A percentile compares a stretch with the other conserved stretches of the same genome.
These are phyloP conservation scores for Polypedilum vanderplanki DNA, from an alignment of 1,140 invertebrate species.

Conservation along the genomic window DNA sequence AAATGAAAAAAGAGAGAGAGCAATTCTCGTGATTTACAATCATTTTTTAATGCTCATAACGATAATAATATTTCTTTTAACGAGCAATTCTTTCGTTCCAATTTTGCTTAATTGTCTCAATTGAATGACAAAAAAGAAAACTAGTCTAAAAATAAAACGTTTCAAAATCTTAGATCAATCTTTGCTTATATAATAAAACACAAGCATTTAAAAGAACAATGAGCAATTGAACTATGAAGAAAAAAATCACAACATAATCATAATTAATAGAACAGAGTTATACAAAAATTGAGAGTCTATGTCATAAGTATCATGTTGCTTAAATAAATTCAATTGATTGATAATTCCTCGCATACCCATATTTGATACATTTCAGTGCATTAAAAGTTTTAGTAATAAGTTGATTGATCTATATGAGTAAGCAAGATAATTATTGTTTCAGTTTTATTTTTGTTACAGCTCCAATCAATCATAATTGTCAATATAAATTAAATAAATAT, in stretches of 20 bases:
- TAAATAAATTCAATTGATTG: slow-evolving; percentile 14
- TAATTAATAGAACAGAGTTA: slow-evolving; percentile 19
- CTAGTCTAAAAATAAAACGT: not conserved
- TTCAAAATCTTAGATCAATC: not conserved
- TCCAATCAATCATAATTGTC: slow-evolving; percentile 18
- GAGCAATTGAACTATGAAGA: slow-evolving; percentile 21
- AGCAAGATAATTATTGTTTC: not conserved
- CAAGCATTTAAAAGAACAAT: not conserved
- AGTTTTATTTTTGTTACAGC: not conserved
- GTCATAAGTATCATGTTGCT: not conserved
- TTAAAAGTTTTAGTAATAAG: not conserved
- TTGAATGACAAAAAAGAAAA: slow-evolving; percentile 24
- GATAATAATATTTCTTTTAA: not conserved
- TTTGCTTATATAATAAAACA: not conserved
- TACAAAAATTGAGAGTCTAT: not conserved
- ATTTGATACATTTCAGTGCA: not conserved
- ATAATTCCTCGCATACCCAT: slow-evolving; percentile 1
- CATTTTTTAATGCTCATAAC: not conserved
- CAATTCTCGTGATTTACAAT: not conserved
- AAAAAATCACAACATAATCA: slow-evolving; percentile 19
- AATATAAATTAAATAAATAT: slow-evolving; percentile 7
- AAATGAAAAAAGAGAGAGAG: not conserved
- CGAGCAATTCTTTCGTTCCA: not conserved
- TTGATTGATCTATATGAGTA: not conserved
- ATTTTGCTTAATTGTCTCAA: slow-evolving; percentile 22